Percentiles rank a stretch among this genome's conserved stretches.
These are phyloP conservation scores for Myodes glareolus DNA, from an alignment of 2,113 vertebrate genomes.

Conservation along the genomic window DNA sequence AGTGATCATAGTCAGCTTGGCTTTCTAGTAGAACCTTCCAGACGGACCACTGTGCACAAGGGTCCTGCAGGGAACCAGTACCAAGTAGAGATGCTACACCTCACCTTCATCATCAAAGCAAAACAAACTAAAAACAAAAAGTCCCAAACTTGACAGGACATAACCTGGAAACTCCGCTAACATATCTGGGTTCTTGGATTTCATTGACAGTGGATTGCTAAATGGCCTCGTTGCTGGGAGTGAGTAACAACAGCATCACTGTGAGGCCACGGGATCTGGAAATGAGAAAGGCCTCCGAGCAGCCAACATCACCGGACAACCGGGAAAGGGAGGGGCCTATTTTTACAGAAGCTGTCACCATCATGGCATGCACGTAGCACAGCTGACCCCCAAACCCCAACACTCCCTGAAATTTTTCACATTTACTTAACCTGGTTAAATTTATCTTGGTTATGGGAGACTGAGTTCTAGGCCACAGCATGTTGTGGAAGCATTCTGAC, in stretches of 20 bases:
- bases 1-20: constrained; percentile 61
- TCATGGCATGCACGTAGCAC: constrained; percentile 52
- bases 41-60: constrained; percentile 38
- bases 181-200: not conserved
- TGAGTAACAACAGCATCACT: not conserved
- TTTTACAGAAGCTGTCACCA: constrained; percentile 55
- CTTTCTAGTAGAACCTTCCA: constrained; percentile 59
- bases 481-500: not conserved
- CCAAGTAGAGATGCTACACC: constrained; percentile 52
- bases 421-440: not conserved
- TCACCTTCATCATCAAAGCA: not conserved
- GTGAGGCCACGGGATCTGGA: constrained; percentile 49
- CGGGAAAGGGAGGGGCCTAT: constrained; percentile 54
- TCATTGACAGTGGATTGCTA: not conserved
- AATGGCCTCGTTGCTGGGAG: constrained; percentile 42
- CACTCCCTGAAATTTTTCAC: not conserved
- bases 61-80: constrained; percentile 35
- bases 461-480: not conserved
- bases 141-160: not conserved
- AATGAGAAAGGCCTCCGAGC: constrained; percentile 63
- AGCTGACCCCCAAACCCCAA: constrained; percentile 51
- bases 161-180: not conserved
- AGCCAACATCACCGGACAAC: constrained; percentile 70
- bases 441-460: not conserved
- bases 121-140: not conserved